Evolutionary conservation across 1,140 invertebrate genomes (phyloP), one percentile per base, ranked within the genome.

Genomic region (Temnothorax longispinosus): DNA sequence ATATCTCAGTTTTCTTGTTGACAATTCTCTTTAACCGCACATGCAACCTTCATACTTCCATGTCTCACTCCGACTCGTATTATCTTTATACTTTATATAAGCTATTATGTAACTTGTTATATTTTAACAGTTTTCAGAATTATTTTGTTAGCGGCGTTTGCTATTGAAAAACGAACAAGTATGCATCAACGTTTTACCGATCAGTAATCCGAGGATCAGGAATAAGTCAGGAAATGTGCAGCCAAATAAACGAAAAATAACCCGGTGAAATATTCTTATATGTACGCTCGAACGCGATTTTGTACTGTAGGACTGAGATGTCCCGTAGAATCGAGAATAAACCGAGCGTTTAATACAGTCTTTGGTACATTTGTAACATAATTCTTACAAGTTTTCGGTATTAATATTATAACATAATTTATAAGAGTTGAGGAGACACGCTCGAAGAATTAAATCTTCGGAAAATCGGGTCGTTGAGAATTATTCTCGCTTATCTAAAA

Each of bases 231-330:
- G 54, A 82, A 82, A 81, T 81, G 65, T 81, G 64, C 52, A 71
- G 64, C 65, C 78, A 81, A 81, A 74, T 82, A 58, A 82, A 72
- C 65, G n/a, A 65, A 67, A 77, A 67, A 77, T 47, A 15, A 82
- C 27, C 18, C 47, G 21, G 18, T 44, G 52, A 74, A 65, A 82
- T 72, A 82, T 82, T 82, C 67, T 82, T 72, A 82, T 72, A 82
- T 72, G 54, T 74, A 82, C 67, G 60, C 41, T 72, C 27, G 67
- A 74, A 60, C 18, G 38, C 27, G 18, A 50, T 38, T 65, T 62
- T 13, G 21, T 56, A n/a, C 10, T 56, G 11, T 47, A 71, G 11
- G 6, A 35, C 50, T 21, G 44, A 50, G 11, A 52, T 65, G 21
- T 41, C 3, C 10, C 50, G 3, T 38, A 44, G 2, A 81, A 80